Conservation (phyloP, 2,113 vertebrate genomes). For the Promerops cafer region DNA sequence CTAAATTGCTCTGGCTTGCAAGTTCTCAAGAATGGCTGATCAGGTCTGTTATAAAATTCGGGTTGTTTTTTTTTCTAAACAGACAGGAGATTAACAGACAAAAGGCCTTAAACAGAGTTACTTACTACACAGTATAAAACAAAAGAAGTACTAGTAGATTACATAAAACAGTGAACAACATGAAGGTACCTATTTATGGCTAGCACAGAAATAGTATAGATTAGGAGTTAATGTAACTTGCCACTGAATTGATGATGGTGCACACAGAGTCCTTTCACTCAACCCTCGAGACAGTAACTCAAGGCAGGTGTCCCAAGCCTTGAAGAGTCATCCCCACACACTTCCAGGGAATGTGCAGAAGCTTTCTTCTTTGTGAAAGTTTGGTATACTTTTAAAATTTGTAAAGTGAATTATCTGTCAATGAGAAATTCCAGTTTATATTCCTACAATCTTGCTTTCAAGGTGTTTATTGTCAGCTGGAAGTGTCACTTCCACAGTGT, state of each 20-base stretch:
- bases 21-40: not conserved
- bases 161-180: not conserved
- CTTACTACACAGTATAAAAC: not conserved
- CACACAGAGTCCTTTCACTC: not conserved
- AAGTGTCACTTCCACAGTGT: not conserved
- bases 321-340: not conserved
- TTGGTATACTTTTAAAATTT: not conserved
- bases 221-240: not conserved
- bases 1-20: rapidly evolving
- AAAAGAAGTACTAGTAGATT: not conserved
- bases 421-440: not conserved
- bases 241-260: rapidly evolving
- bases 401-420: not conserved
- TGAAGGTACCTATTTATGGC: not conserved
- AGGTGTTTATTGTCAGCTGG: not conserved
- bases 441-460: not conserved
- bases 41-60: not conserved
- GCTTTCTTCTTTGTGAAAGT: not conserved
- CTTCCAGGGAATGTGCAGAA: not conserved
- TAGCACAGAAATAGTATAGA: not conserved
- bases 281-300: rapidly evolving
- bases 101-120: not conserved
- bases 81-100: not conserved
- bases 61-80: not conserved
- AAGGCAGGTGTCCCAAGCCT: not conserved